phyloP scores from a whole-genome alignment of 2,888 invertebrate genomes.

The Dorcus parallelipipedus region DNA sequence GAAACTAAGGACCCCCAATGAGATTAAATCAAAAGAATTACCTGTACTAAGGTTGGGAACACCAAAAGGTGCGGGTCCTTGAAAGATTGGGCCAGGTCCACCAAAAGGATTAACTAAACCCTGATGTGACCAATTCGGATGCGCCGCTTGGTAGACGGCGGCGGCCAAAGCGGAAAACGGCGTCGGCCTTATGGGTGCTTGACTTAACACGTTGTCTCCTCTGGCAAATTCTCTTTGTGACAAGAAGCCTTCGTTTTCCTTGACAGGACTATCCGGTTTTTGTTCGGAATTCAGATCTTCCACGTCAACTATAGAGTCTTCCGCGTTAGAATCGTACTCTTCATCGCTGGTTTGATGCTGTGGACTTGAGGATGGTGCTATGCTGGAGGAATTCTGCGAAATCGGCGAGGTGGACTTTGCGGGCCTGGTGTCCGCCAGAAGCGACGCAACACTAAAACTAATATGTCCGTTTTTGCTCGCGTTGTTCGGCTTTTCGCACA shows the following conservation, averaged over 20 bases:
- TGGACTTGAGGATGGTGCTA: constrained; percentile 42
- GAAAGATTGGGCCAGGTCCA: constrained; percentile 62
- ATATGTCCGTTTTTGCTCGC: constrained; percentile 61
- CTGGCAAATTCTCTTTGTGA: constrained; percentile 39
- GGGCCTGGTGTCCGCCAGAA: constrained; percentile 78
- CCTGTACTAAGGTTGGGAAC: constrained; percentile 49
- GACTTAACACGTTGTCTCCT: constrained; percentile 38
- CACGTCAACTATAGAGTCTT: constrained; percentile 72
- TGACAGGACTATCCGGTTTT: constrained; percentile 32
- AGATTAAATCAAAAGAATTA: constrained; percentile 28
- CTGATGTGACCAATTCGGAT: constrained; percentile 57
- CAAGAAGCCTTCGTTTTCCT: constrained; percentile 45
- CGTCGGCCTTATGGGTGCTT: constrained; percentile 70
- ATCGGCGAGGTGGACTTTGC: constrained; percentile 51
- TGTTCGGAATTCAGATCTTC: constrained; percentile 68
- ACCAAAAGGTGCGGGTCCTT: constrained; percentile 57
- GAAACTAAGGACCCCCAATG: too few relatives aligned
- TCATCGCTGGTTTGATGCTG: constrained; percentile 54
- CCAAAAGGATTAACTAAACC: constrained; percentile 57
- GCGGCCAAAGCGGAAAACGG: constrained; percentile 73
- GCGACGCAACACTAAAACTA: constrained; percentile 85
- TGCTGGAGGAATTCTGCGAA: constrained; percentile 51
- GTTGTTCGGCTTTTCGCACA: constrained; percentile 34
- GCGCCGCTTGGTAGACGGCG: constrained; percentile 57
- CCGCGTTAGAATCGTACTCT: constrained; percentile 68